Evolutionary conservation across 92 coral and sea anemone genomes (phyloP).

Genomic region (Umimayanthus chanpuru): DNA sequence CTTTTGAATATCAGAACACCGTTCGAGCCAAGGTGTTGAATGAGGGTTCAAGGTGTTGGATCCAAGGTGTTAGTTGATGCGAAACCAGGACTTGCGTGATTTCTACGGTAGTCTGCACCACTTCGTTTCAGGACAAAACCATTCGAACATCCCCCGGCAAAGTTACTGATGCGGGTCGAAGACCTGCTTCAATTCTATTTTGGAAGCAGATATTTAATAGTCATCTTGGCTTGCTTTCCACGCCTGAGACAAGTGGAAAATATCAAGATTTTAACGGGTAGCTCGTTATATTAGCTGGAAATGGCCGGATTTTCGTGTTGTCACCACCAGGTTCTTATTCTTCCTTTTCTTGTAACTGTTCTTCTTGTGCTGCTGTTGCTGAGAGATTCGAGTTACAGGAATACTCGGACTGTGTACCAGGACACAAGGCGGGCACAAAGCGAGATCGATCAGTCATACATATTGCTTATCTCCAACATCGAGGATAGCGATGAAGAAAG

Average conservation of each 20-base stretch:
- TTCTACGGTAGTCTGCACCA: no score
- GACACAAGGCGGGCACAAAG: neutral
- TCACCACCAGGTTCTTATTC: neutral
- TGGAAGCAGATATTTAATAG: no score
- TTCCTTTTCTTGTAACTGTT: neutral
- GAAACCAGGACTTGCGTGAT: no score
- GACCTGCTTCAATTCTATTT: no score
- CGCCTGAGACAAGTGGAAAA: neutral
- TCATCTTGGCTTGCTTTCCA: neutral
- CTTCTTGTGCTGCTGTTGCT: neutral
- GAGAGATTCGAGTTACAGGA: neutral
- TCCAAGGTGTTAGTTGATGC: no score
- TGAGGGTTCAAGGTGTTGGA: no score
- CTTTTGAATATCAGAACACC: no score
- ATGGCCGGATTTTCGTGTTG: neutral
- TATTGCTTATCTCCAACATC: neutral
- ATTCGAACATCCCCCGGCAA: no score
- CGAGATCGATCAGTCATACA: neutral
- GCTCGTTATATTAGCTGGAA: neutral
- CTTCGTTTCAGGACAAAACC: no score
- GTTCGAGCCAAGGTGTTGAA: no score
- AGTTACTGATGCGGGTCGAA: no score
- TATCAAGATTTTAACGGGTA: neutral
- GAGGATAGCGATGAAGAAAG: neutral
- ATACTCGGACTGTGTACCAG: neutral